A percentile compares a stretch with the other conserved stretches of the same genome.
phyloP scores from a whole-genome alignment of 2,797 vertebrate species.

The Acridotheres tristis region DNA sequence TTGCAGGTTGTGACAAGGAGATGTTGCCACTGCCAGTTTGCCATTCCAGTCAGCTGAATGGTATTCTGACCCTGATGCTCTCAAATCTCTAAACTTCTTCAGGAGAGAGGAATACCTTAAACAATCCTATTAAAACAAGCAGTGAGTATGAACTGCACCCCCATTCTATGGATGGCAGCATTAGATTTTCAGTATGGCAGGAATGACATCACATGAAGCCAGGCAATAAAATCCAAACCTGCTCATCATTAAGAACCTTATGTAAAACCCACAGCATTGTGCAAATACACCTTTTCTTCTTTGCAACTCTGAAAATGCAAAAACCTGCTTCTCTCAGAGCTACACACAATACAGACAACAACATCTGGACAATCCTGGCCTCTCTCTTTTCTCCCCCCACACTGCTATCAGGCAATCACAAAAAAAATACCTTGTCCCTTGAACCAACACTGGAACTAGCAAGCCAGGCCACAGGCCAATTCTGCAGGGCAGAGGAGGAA shows the following conservation, averaged over 20 bases:
- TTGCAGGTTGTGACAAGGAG: background rate
- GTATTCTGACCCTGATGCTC: background rate
- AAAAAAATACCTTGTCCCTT: background rate
- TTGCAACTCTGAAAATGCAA: background rate
- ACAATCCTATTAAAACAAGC: background rate
- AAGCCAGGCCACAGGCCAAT: background rate
- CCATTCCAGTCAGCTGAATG: background rate
- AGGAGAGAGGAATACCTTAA: background rate
- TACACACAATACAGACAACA: background rate
- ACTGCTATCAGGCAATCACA: background rate
- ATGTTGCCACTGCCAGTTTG: background rate
- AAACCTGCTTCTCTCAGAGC: background rate
- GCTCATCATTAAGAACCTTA: background rate
- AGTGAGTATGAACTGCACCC: background rate
- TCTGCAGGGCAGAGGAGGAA: constrained; percentile 23
- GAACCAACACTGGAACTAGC: background rate
- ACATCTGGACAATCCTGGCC: background rate
- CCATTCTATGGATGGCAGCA: background rate
- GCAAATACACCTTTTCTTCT: background rate
- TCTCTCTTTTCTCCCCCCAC: background rate
- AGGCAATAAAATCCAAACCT: background rate
- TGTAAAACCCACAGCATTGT: background rate
- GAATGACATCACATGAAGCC: background rate
- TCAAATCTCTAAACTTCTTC: background rate
- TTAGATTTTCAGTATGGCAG: background rate